A percentile compares a stretch with the other conserved stretches of the same genome.
Evolutionary conservation across 2,113 vertebrate genomes (phyloP).

Genomic region (Eidolon helvum): DNA sequence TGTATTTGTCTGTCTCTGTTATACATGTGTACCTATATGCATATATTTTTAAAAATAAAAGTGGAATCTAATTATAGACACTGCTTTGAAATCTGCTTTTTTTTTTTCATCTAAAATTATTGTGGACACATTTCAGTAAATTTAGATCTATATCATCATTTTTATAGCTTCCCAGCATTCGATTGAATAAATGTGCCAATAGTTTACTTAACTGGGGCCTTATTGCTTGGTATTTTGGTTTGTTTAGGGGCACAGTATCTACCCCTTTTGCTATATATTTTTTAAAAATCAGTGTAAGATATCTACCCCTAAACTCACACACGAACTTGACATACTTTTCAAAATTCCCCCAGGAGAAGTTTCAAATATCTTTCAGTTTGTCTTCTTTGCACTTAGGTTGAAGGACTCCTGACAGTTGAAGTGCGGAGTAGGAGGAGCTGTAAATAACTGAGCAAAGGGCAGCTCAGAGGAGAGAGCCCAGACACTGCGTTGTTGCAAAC

Average conservation of each 20-base stretch:
- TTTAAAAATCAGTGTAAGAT: not conserved
- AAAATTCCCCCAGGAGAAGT: not conserved
- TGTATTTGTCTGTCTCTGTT: not conserved
- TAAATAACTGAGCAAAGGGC: not conserved
- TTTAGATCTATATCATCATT: not conserved
- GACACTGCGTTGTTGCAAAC: not conserved
- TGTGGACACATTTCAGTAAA: constrained; percentile 1
- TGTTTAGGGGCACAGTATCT: not conserved
- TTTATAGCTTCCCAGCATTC: not conserved
- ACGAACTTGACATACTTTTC: not conserved
- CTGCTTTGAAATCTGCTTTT: constrained; percentile 11
- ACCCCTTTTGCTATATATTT: not conserved
- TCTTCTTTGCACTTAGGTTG: not conserved
- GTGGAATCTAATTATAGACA: constrained; percentile 23
- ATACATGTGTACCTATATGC: not conserved
- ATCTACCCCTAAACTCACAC: not conserved
- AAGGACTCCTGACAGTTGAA: not conserved
- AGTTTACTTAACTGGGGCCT: not conserved
- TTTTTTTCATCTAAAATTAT: constrained; percentile 26
- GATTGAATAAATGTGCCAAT: not conserved
- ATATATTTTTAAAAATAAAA: constrained; percentile 50
- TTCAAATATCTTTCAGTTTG: not conserved
- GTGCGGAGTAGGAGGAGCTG: not conserved
- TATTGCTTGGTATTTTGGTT: not conserved
- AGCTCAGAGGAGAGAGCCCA: not conserved